phyloP scores from a whole-genome alignment of 2,888 invertebrate genomes.

The Buathra laborator region DNA sequence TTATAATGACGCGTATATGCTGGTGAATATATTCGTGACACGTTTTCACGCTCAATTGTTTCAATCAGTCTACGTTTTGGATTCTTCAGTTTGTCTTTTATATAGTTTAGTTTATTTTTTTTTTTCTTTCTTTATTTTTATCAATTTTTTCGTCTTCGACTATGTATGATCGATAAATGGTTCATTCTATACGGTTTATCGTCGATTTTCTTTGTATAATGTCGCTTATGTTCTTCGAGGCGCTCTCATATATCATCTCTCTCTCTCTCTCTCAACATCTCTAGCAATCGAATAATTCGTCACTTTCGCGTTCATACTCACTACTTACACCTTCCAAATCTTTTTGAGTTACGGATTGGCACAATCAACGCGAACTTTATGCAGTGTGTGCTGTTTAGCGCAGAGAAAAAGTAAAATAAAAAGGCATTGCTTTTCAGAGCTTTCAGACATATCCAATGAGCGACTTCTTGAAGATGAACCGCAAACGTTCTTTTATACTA shows the following conservation, averaged over 20 bases:
- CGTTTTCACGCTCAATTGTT: slow-evolving; percentile 39
- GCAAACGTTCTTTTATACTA: slow-evolving; percentile 22
- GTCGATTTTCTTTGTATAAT: slow-evolving; percentile 29
- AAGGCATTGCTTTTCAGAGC: slow-evolving; percentile 72
- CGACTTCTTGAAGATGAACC: slow-evolving; percentile 39
- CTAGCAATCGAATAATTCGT: slow-evolving; percentile 46
- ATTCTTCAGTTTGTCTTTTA: slow-evolving; percentile 14
- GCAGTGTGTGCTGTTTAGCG: slow-evolving; percentile 31
- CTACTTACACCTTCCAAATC: slow-evolving; percentile 29
- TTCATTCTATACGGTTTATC: slow-evolving; percentile 29
- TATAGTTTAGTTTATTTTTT: no score
- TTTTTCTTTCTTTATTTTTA: background rate
- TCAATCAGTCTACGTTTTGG: slow-evolving; percentile 41
- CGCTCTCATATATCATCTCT: slow-evolving; percentile 12
- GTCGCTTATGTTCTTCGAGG: slow-evolving; percentile 24
- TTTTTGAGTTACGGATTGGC: slow-evolving; percentile 74
- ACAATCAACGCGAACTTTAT: slow-evolving; percentile 70
- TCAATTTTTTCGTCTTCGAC: slow-evolving; percentile 8
- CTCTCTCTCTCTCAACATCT: slow-evolving; percentile 15
- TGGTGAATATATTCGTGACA: slow-evolving; percentile 57
- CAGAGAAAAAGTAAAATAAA: slow-evolving; percentile 59
- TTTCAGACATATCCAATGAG: slow-evolving; percentile 57
- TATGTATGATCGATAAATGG: slow-evolving; percentile 23
- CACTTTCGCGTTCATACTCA: slow-evolving; percentile 42
- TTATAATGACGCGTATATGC: slow-evolving; percentile 47